Evolutionary conservation across 2,888 invertebrate genomes (phyloP), one percentile per base, ranked within the genome.

Genomic region (Coelinius sp.): DNA sequence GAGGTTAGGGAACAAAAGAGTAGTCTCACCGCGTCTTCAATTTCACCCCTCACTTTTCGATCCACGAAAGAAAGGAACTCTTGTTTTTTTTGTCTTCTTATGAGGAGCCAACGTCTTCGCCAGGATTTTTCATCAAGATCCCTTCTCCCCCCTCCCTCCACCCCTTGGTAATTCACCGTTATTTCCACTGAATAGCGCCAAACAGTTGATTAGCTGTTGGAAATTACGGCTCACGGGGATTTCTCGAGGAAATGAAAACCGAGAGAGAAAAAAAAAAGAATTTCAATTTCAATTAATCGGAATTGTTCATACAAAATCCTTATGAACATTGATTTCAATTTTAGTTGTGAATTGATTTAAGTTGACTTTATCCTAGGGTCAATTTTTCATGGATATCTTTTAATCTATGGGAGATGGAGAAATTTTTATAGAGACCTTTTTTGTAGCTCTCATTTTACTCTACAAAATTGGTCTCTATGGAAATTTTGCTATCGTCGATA

Each of bases 151-250:
- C 14, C 41, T 14, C 41, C 14, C 14, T 41, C 41, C 41, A 38
- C 41, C 7, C n/a, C 2, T n/a, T 14, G n/a, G 20, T 24, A 52
- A 35, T 35, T 35, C 35, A 1, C 35, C 12, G 20, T 49, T 52
- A 22, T 10, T 52, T 12, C 52, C 52, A 8, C 22, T 35, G 52
- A 52, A 52, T 24, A 20, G 52, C 52, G 22, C 22, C 52, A 52
- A 52, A 52, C 8, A 52, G 52, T 24, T 52, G 52, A 52, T 52
- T 52, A 52, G 22, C 52, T 20, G 52, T 35, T 22, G 63, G 63
- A 64, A 68, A 73, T 64, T 35, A 65, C 44, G 24, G 27, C 20
- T 12, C 22, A 46, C 24, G 44, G 27, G 65, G 38, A 68, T 41
- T 25, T 65, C 41, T 44, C 2, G 25, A 31, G 62, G 46, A 63